These are phyloP conservation scores for Caenorhabditis japonica DNA, from an alignment of 2,888 invertebrate genomes.

Conservation along the genomic window DNA sequence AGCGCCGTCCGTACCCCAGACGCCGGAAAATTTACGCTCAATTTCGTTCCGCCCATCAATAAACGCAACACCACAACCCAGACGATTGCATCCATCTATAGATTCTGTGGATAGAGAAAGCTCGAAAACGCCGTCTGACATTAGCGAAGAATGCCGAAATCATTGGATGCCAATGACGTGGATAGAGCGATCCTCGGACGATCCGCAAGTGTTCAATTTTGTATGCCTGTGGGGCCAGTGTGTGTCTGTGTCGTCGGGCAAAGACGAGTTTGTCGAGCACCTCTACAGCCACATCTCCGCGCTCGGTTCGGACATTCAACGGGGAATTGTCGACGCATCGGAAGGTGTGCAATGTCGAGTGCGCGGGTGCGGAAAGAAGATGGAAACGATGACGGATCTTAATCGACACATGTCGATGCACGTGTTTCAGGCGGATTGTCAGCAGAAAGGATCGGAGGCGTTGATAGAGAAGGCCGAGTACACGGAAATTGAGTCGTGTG, in stretches of 20 bases:
- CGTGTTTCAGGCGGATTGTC: conserved; percentile 59
- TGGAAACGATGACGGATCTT: conserved; percentile 44
- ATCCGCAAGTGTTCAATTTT: conserved; percentile 39
- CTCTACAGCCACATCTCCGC: conserved; percentile 41
- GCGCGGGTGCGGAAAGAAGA: conserved; percentile 45
- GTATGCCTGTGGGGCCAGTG: conserved; percentile 61
- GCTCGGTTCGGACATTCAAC: conserved; percentile 1
- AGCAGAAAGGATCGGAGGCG: conserved; percentile 55
- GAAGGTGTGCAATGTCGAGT: conserved; percentile 37
- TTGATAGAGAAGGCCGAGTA: conserved; percentile 52
- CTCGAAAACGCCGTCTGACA: neutral
- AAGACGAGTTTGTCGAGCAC: conserved; percentile 52
- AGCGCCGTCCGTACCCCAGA: no score
- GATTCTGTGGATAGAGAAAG: neutral
- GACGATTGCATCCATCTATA: neutral
- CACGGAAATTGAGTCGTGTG: conserved; percentile 53
- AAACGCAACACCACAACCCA: neutral
- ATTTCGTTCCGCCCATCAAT: neutral
- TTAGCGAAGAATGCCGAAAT: conserved; percentile 33
- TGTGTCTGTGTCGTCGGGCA: conserved; percentile 16
- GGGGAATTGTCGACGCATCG: neutral
- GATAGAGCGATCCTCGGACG: conserved; percentile 42
- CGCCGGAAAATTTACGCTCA: no score
- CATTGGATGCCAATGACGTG: conserved; percentile 58
- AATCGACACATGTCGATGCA: conserved; percentile 61